Conservation (phyloP, 2,113 vertebrate species). For the Channa argus region DNA sequence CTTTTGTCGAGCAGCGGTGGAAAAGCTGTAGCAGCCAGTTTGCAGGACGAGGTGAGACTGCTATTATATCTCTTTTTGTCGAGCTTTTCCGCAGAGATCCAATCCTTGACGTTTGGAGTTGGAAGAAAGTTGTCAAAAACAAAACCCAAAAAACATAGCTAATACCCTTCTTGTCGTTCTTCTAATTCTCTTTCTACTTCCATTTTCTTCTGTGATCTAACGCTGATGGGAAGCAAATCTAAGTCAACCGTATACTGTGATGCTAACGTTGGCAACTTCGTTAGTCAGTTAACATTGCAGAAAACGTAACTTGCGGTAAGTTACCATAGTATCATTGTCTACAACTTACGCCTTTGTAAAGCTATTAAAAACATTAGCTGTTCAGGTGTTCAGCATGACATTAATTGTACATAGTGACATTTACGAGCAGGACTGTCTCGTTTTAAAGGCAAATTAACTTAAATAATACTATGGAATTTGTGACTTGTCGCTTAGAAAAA, state of each 20-base stretch:
- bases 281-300: neutral
- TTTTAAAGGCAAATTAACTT: neutral
- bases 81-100: neutral
- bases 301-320: no score
- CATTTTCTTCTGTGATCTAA: neutral
- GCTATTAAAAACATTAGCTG: no score
- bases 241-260: neutral
- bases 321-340: neutral
- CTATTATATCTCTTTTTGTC: neutral
- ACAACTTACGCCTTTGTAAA: no score
- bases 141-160: no score
- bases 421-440: no score
- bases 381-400: neutral
- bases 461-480: slow-evolving; percentile 9
- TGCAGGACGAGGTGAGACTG: slow-evolving; percentile 61
- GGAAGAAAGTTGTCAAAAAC: slow-evolving; percentile 12
- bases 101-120: neutral
- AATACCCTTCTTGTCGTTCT: neutral
- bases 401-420: no score
- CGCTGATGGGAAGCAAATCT: slow-evolving; percentile 5
- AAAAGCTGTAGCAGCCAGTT: slow-evolving; percentile 9
- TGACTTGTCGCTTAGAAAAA: slow-evolving; percentile 1
- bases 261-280: neutral
- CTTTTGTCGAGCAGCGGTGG: slow-evolving; percentile 24
- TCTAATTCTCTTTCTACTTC: neutral